Percentiles rank a stretch among this genome's conserved stretches.
Evolutionary conservation across 2,797 vertebrate genomes (phyloP).

Genomic region (Acipenser ruthenus): DNA sequence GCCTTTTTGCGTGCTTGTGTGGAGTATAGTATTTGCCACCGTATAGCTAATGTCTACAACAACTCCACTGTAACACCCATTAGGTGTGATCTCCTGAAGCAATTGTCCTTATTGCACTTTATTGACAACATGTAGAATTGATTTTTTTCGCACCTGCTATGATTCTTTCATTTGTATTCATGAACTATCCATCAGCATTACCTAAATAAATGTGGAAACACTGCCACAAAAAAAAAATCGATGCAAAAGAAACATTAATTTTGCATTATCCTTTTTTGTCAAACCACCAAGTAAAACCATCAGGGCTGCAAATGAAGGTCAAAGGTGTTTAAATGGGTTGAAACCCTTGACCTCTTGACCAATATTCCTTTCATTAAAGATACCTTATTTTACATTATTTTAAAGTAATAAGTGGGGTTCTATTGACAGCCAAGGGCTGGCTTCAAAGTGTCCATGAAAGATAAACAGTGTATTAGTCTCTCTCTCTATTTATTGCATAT

Average conservation of each 20-base stretch:
- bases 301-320: conserved; percentile 72
- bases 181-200: conserved; percentile 78
- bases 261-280: conserved; percentile 92
- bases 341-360: conserved; percentile 87
- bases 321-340: conserved; percentile 83
- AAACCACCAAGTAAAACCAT: conserved; percentile 64
- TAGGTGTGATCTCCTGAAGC: conserved; percentile 54
- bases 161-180: conserved; percentile 98
- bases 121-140: conserved; percentile 65
- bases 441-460: conserved; percentile 9
- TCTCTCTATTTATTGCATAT: background rate
- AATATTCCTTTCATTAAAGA: conserved; percentile 72
- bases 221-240: conserved; percentile 80
- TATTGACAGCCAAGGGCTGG: background rate
- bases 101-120: conserved; percentile 62
- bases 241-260: conserved; percentile 94
- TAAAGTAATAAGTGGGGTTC: conserved; percentile 58
- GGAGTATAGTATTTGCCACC: conserved; percentile 1
- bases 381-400: conserved; percentile 52
- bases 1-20: conserved; percentile 5
- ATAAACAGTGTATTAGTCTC: conserved; percentile 24
- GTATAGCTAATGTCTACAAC: conserved; percentile 11
- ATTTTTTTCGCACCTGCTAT: conserved; percentile 74
- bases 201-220: conserved; percentile 94
- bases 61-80: conserved; percentile 13